Percentiles rank a stretch among this genome's conserved stretches.
Conservation (phyloP, 2,113 vertebrate species). For the Tetrao urogallus region DNA sequence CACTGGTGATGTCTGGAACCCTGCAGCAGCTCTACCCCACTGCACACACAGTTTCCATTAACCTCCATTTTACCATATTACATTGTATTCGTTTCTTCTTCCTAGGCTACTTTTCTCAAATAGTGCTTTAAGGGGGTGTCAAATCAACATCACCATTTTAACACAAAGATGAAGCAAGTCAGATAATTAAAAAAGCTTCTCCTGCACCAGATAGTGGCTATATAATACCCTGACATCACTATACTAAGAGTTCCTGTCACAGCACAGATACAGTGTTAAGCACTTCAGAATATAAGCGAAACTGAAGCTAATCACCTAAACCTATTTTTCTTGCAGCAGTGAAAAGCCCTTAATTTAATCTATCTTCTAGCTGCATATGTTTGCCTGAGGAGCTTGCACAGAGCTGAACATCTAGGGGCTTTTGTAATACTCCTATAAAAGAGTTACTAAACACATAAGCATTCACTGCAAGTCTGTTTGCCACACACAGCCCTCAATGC, state of each 20-base stretch:
- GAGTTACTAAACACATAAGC: neutral
- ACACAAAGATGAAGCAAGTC: neutral
- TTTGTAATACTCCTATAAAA: neutral
- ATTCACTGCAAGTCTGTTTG: neutral
- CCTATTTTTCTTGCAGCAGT: neutral
- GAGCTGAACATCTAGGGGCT: neutral
- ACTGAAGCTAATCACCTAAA: neutral
- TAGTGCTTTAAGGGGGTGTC: neutral
- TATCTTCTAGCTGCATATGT: neutral
- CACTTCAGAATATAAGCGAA: neutral
- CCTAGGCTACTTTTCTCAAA: accelerated
- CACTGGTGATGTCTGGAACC: neutral
- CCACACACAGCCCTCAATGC: too few relatives aligned
- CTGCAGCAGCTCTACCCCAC: neutral
- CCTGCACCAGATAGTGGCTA: neutral
- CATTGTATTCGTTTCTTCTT: neutral
- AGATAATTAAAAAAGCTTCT: neutral
- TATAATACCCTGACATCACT: neutral
- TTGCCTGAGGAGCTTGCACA: accelerated
- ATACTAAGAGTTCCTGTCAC: neutral
- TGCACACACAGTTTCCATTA: accelerated
- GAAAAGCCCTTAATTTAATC: neutral
- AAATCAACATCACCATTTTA: neutral
- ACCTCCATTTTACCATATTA: neutral
- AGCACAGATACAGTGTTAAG: neutral